Percentiles rank a stretch among this genome's conserved stretches.
Conservation (phyloP, 2,113 vertebrate genomes). For the Acanthochromis polyacanthus region DNA sequence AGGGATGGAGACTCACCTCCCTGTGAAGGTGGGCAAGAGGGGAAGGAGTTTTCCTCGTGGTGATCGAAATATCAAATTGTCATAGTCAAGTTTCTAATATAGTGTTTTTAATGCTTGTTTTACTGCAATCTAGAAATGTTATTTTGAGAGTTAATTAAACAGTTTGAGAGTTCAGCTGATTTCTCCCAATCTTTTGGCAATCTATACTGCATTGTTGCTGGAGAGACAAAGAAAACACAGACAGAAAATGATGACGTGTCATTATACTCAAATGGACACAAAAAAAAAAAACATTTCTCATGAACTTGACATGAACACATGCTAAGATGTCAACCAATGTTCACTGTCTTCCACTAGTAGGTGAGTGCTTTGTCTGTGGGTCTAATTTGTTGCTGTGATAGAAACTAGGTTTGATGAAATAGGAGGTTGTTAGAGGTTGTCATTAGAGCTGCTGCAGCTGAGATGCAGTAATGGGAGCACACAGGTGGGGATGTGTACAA, state of each 20-base stretch:
- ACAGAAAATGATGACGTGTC: constrained; percentile 2
- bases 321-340: constrained; percentile 24
- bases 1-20: not conserved
- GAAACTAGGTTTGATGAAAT: constrained; percentile 81
- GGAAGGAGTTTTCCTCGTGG: not conserved
- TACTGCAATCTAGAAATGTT: not conserved
- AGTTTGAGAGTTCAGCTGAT: not conserved
- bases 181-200: constrained; percentile 3
- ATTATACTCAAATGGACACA: constrained; percentile 35
- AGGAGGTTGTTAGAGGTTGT: constrained; percentile 76
- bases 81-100: not conserved
- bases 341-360: constrained; percentile 44
- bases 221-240: constrained; percentile 27
- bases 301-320: constrained; percentile 30
- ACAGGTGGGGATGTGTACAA: constrained; percentile 69
- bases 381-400: constrained; percentile 73
- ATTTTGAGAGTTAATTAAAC: no score
- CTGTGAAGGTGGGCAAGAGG: not conserved
- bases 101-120: no score
- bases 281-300: constrained; percentile 13
- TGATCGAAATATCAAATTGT: not conserved
- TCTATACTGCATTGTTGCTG: not conserved
- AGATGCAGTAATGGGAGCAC: constrained; percentile 74
- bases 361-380: constrained; percentile 48
- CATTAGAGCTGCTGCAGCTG: constrained; percentile 75